These are phyloP conservation scores for Saccopteryx leptura DNA, from an alignment of 2,113 vertebrate genomes.

Conservation along the genomic window DNA sequence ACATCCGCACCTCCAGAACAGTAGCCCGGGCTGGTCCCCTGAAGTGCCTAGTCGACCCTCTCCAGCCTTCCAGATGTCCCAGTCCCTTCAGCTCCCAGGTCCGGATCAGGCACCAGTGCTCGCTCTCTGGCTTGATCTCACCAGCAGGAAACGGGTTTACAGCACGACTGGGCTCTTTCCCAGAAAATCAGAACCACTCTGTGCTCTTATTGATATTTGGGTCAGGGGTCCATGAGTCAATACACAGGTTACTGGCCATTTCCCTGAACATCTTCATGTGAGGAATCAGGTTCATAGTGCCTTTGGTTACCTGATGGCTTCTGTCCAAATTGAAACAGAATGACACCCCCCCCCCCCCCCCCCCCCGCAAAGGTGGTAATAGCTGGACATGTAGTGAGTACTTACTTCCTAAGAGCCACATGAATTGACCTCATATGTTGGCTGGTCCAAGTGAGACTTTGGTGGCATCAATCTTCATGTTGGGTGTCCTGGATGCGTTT, in stretches of 20 bases:
- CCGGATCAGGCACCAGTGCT: neutral
- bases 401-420: neutral
- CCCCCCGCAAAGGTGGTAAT: accelerated
- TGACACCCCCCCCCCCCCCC: no score
- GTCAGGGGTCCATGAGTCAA: neutral
- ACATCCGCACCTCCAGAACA: neutral
- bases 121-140: neutral
- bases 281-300: neutral
- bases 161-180: neutral
- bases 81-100: neutral
- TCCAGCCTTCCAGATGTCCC: neutral
- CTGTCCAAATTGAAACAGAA: neutral
- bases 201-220: neutral
- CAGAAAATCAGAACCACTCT: neutral
- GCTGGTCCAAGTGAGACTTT: neutral
- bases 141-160: neutral
- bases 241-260: neutral
- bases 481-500: neutral
- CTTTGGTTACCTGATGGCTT: neutral
- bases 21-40: neutral
- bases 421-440: no score
- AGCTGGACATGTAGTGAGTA: neutral
- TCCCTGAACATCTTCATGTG: neutral
- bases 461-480: accelerated
- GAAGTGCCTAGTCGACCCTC: neutral